Evolutionary conservation across 2,797 vertebrate genomes (phyloP), one percentile per base, ranked within the genome.

Genomic region (Salarias fasciatus): DNA sequence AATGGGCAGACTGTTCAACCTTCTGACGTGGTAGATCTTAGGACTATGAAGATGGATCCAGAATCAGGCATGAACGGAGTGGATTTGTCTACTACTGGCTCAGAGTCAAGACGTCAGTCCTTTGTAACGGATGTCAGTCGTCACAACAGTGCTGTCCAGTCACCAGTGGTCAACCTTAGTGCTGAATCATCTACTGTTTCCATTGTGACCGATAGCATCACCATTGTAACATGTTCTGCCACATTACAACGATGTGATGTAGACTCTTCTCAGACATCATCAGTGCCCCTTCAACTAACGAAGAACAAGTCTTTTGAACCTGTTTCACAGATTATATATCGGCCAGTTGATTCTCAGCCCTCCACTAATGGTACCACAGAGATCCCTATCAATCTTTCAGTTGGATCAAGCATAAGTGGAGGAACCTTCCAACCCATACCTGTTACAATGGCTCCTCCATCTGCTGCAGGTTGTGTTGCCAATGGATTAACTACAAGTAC

Each of bases 141-240:
- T 54, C 95, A 95, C 53, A 93, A 91, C 67, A 99, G 95, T 85
- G 93, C 96, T 15, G 91, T 99, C 37, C 96, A 98, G 51, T 94
- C 98, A 61, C 87, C 95, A 69, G 93, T 99, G 68, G 93, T 99
- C 67, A 98, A 99, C 70, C 94, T 99, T 35, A 98, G 96, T 58
- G 85, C 93, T 53, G 91, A 93, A 5, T 92, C 92, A 18, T 91
- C 94, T 53, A 94, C 94, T 46, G 60, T 95, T 61, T 88, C 95
- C 63, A 72, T 95, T 62, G 86, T 92, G 64, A 91, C 93, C 2
- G 94, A 95, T 79, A 91, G 93, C 48, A 91, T 94, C 50, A 93
- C 95, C 29, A 92, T 94, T 53, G 87, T 95, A 71, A 95, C 96
- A 6, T 95, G 95, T 80, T 83, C 95, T 29, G 83, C 95, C 68